These are phyloP conservation scores for Margarornis squamiger DNA, from an alignment of 2,797 vertebrate species.

Conservation along the genomic window DNA sequence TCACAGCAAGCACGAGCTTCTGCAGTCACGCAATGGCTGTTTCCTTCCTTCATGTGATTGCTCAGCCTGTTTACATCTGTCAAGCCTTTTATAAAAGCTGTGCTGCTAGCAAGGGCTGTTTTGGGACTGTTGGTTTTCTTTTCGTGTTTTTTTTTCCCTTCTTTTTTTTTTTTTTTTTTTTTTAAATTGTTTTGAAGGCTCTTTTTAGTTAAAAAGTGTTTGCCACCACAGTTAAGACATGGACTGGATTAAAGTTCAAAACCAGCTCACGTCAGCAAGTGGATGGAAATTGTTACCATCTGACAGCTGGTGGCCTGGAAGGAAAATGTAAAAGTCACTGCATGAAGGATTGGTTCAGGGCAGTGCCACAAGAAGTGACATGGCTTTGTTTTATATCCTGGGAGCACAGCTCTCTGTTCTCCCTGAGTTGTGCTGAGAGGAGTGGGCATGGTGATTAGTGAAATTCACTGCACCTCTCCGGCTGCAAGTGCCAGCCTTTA, in stretches of 20 bases:
- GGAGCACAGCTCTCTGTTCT: neutral
- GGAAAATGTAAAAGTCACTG: conserved; percentile 72
- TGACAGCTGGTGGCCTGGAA: conserved; percentile 77
- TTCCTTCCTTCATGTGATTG: conserved; percentile 16
- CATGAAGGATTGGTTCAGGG: conserved; percentile 67
- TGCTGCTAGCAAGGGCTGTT: conserved; percentile 64
- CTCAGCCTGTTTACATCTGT: conserved; percentile 74
- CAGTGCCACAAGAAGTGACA: conserved; percentile 47
- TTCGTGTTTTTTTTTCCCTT: neutral
- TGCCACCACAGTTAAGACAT: conserved; percentile 79
- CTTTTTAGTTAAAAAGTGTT: conserved; percentile 80
- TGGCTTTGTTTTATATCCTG: conserved; percentile 39
- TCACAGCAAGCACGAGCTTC: neutral
- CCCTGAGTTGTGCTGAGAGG: neutral
- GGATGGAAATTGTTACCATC: conserved; percentile 83
- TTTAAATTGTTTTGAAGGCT: conserved; percentile 74
- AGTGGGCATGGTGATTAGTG: neutral
- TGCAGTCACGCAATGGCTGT: conserved; percentile 16
- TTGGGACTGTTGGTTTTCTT: neutral
- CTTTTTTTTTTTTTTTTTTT: neutral
- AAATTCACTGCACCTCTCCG: neutral
- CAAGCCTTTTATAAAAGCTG: conserved; percentile 65
- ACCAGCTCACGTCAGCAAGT: conserved; percentile 80
- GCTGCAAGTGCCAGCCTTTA: neutral
- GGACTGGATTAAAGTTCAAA: conserved; percentile 84